phyloP scores from a whole-genome alignment of 2,888 invertebrate genomes.

The Hartigia nigra region DNA sequence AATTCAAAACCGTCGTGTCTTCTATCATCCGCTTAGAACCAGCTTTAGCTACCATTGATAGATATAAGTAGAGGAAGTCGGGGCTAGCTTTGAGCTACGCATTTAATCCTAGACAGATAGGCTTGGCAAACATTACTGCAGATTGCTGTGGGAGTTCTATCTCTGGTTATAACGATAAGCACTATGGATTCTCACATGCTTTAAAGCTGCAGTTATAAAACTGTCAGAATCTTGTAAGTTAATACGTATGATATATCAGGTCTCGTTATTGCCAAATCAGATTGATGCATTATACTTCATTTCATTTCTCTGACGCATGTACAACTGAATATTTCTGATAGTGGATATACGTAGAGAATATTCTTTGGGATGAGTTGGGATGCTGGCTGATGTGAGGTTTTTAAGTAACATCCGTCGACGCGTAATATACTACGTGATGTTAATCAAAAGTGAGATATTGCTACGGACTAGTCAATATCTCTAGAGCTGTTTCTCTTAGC shows the following conservation, averaged over 20 bases:
- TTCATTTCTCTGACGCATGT: neutral
- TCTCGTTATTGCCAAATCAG: neutral
- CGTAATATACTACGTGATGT: neutral
- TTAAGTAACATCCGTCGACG: neutral
- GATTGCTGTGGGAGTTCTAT: conserved; percentile 19
- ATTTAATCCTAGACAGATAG: conserved; percentile 22
- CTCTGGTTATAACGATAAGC: conserved; percentile 6
- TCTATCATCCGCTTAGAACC: neutral
- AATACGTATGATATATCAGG: neutral
- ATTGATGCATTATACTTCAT: neutral
- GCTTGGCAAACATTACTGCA: conserved; percentile 20
- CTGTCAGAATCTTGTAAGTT: conserved; percentile 8
- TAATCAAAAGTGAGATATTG: neutral
- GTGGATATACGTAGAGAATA: no score
- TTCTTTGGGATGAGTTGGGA: neutral
- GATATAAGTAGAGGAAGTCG: conserved; percentile 13
- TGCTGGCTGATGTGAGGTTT: neutral
- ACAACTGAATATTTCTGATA: neutral
- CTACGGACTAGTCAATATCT: neutral
- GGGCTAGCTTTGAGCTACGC: conserved; percentile 19
- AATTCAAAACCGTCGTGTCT: neutral
- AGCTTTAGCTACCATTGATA: neutral
- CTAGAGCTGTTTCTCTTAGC: neutral
- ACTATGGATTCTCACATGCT: neutral
- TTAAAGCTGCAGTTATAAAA: conserved; percentile 18